Base-by-base conservation (phyloP, 37 sponge, comb jelly and placozoan genomes). In the Aplysina aerophoba region DNA sequence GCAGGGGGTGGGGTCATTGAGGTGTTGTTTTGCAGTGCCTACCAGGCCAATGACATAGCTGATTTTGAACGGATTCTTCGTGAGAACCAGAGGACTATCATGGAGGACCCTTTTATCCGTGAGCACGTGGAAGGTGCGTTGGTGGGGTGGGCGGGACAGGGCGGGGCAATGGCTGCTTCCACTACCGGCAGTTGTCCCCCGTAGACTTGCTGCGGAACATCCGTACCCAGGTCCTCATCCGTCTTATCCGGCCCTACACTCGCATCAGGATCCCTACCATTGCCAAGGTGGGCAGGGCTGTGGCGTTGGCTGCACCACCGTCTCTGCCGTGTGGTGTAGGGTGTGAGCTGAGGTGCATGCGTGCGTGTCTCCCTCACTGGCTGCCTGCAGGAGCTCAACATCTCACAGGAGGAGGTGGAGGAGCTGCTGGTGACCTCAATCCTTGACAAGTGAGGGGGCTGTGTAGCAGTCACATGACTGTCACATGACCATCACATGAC, bases 81-180 rank as follows among this genome's bases (percentile, higher is more conserved):
- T 37, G 86, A 86, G 21, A 94, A 94, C 84, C 90, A 88, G 84
- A 77, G 73, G n/a, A 83, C 91, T 22, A 95, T 97, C 21, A 97
- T 97, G 97, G 97, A 94, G 72, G 97, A 94, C 86, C 92, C 84
- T 15, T 97, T 97, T 78, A 95, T 97, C 15, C 63, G 92, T 50
- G 98, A 97, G 82, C 98, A 97, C 83, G 95, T 97, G 4, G 98
- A 97, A 83, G 91, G 88, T 83, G 30, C 3, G 30, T 33, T 0
- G 28, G 25, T 15, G 25, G 11, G 8, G 8, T 3, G 50, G 50
- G 50, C 8, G 50, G 50, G 50, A 8, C 50, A 11, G 27, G 36
- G 4, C 8, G n/a, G 69, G 24, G 69, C 83, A 82, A 38, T 55
- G 20, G 12, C 21, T 37, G 64, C 25, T 11, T n/a, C 62, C 55